phyloP scores from a whole-genome alignment of 2,113 vertebrate genomes.

The Mungos mungo region DNA sequence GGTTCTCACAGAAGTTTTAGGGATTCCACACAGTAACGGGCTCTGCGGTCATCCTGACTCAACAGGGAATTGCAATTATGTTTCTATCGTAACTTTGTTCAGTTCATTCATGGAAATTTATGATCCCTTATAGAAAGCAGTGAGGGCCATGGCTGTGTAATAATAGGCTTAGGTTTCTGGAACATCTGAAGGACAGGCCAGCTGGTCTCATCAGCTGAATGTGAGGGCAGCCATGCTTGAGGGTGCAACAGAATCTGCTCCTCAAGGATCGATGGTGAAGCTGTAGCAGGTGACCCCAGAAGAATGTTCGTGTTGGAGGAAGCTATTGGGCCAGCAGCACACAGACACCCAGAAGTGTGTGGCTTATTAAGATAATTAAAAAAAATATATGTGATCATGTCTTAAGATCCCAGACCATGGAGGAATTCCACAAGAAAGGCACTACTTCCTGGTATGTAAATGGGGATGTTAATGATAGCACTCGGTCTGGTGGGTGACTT shows the following conservation, averaged over 20 bases:
- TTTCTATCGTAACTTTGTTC: conserved; percentile 72
- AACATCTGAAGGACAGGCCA: conserved; percentile 46
- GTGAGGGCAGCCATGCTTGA: neutral
- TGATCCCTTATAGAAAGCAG: conserved; percentile 17
- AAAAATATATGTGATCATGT: neutral
- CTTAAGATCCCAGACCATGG: conserved; percentile 2
- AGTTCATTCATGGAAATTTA: conserved; percentile 57
- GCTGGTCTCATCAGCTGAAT: conserved; percentile 33
- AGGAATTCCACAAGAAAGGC: neutral
- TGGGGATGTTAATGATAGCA: neutral
- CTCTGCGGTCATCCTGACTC: conserved; percentile 18
- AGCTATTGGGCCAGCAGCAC: neutral
- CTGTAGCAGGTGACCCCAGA: neutral
- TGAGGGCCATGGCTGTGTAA: neutral
- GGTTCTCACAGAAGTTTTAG: conserved; percentile 17
- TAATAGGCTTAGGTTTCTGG: conserved; percentile 38
- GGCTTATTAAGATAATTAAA: conserved; percentile 33
- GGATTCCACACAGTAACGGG: conserved; percentile 9
- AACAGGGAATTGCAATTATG: conserved; percentile 39
- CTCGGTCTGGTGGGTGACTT: neutral
- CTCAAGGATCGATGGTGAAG: neutral
- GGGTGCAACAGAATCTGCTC: neutral
- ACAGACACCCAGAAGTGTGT: neutral
- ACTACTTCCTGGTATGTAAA: conserved; percentile 15
- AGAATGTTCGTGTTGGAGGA: neutral